These are phyloP conservation scores for Cebus imitator DNA, from an alignment of 2,113 vertebrate genomes.

Conservation along the genomic window DNA sequence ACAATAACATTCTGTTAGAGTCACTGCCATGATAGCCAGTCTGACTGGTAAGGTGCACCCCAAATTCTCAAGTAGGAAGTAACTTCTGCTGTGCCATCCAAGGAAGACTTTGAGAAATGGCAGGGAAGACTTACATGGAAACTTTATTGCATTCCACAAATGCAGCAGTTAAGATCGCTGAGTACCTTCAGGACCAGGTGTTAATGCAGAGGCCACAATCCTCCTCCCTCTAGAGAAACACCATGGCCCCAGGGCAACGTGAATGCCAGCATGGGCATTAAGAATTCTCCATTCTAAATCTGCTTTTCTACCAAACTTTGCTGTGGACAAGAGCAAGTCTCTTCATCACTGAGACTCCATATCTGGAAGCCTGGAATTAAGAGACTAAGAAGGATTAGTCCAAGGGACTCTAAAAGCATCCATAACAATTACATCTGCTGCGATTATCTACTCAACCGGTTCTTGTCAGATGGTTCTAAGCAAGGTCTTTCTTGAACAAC, in stretches of 20 bases:
- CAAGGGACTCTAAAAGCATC: slow-evolving; percentile 28
- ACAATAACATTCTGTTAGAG: neutral
- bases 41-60: neutral
- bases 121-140: neutral
- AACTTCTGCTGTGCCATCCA: neutral
- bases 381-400: slow-evolving; percentile 41
- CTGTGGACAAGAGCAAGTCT: neutral
- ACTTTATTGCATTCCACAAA: neutral
- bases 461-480: neutral
- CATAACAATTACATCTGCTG: neutral
- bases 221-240: neutral
- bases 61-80: neutral
- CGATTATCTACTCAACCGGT: neutral
- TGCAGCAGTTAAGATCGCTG: neutral
- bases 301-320: neutral
- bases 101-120: neutral
- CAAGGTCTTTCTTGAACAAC: neutral
- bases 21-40: no score
- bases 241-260: neutral
- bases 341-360: neutral
- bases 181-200: neutral
- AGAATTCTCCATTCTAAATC: neutral
- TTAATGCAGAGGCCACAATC: neutral
- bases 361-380: slow-evolving; percentile 53
- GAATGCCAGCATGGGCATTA: neutral